phyloP scores from a whole-genome alignment of 2,888 invertebrate genomes.

The Agelastica alni region DNA sequence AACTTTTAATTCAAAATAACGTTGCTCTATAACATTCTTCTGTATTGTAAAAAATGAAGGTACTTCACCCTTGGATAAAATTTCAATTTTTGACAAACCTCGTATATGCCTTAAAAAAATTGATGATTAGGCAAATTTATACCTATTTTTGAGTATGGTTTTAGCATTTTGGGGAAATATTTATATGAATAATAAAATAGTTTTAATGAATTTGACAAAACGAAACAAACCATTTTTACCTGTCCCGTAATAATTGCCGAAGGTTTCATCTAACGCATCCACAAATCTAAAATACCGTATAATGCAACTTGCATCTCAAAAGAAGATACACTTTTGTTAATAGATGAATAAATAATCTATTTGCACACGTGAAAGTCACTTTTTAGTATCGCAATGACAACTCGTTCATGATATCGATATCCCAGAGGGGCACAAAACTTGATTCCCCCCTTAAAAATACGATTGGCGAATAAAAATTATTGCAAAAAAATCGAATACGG shows the following conservation, averaged over 20 bases:
- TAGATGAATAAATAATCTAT: constrained; percentile 51
- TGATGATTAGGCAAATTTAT: too few relatives aligned
- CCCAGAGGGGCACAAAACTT: constrained; percentile 35
- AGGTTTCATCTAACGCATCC: constrained; percentile 12
- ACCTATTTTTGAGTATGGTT: too few relatives aligned
- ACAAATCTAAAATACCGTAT: constrained; percentile 39
- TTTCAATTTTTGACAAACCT: too few relatives aligned
- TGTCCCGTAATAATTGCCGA: constrained; percentile 13
- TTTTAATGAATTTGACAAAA: background rate
- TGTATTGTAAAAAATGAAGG: too few relatives aligned
- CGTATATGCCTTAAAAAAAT: too few relatives aligned
- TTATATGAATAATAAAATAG: too few relatives aligned
- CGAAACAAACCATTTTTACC: background rate
- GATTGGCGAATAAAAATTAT: constrained; percentile 47
- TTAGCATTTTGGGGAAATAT: too few relatives aligned
- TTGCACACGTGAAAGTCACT: constrained; percentile 48
- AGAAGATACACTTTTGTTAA: constrained; percentile 51
- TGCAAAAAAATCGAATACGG: constrained; percentile 50
- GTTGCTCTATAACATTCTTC: too few relatives aligned
- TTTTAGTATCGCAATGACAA: constrained; percentile 41
- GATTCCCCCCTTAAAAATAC: constrained; percentile 45
- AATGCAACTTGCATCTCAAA: constrained; percentile 47
- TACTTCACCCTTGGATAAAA: too few relatives aligned
- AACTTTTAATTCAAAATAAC: too few relatives aligned
- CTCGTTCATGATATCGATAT: constrained; percentile 24